Base-by-base conservation (phyloP, 2,888 invertebrate species). In the Stegophylla sp. region DNA sequence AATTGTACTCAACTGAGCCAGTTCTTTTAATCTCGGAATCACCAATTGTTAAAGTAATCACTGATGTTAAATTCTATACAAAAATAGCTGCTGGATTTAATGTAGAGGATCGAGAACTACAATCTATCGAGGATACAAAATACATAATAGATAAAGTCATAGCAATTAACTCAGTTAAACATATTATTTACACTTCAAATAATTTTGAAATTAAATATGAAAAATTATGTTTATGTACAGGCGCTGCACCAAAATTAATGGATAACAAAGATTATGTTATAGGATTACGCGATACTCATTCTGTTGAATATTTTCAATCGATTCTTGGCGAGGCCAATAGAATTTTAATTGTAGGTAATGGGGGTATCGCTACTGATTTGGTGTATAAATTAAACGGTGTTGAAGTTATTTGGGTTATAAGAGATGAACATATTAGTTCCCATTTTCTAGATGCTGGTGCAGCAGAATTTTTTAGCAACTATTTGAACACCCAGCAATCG, bases 301-400 rank as follows among this genome's bases (percentile, higher is more conserved):
- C 97, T 13, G 96, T 97, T 0, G 88, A 90, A 84, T 90, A 91
- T 82, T 93, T 98, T 85, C 91, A 94, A 84, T 86, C 90, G 43
- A 91, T 90, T 85, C 87, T 99, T 13, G 87, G 88, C 81, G 87
- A 88, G 81, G 91, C 96, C 0, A 90, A 90, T 66, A 91, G 90
- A 86, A 90, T 99, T 85, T 87, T 94, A 0, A 89, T 99, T 64
- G 91, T 98, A 72, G 99, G 99, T 12, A 99, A 99, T 89, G 99
- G 99, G 48, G 99, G 99, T 17, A 99, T 99, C 85, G 99, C 99
- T 61, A 97, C 97, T 59, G 99, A 99, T 89, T 88, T 99, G 84
- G 94, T 95, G 77, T 92, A 95, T 86, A 96, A 97, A 86, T 90
- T 97, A 20, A 89, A 90, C 85, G 92, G 92, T 23, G 90, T 96